Evolutionary conservation across 2,888 invertebrate species (phyloP).

Genomic region (Metacarcinus magister): DNA sequence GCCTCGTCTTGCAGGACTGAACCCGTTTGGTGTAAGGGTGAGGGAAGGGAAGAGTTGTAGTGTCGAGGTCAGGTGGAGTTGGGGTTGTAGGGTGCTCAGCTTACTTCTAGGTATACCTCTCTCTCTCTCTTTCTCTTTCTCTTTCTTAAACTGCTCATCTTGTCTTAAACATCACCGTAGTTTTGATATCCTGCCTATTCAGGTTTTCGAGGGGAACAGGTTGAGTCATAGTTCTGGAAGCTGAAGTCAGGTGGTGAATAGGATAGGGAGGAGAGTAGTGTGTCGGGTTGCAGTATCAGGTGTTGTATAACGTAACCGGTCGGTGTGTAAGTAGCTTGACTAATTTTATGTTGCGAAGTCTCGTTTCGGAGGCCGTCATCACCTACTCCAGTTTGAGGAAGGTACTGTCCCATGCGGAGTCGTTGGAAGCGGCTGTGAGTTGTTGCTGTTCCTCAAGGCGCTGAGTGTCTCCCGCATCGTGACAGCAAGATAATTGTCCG

Average conservation of each 20-base stretch:
- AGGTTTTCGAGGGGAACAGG: not conserved
- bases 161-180: not conserved
- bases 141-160: not conserved
- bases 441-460: not conserved
- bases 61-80: not conserved
- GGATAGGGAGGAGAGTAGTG: not conserved
- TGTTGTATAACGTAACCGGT: not conserved
- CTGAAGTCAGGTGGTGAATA: not conserved
- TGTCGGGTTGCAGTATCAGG: not conserved
- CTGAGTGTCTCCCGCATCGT: not conserved
- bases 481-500: not conserved
- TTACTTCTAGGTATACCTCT: not conserved
- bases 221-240: not conserved
- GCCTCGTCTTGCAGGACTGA: not conserved
- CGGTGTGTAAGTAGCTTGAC: not conserved
- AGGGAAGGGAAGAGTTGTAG: not conserved
- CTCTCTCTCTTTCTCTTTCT: slow-evolving; percentile 49
- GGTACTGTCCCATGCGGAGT: not conserved
- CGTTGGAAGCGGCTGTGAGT: not conserved
- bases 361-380: not conserved
- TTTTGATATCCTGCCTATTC: slow-evolving; percentile 7
- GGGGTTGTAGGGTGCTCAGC: not conserved
- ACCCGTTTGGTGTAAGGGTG: not conserved
- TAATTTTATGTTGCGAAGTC: not conserved
- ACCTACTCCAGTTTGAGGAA: not conserved